Conservation (phyloP, 2,113 vertebrate genomes). For the Oenanthe oenanthe region DNA sequence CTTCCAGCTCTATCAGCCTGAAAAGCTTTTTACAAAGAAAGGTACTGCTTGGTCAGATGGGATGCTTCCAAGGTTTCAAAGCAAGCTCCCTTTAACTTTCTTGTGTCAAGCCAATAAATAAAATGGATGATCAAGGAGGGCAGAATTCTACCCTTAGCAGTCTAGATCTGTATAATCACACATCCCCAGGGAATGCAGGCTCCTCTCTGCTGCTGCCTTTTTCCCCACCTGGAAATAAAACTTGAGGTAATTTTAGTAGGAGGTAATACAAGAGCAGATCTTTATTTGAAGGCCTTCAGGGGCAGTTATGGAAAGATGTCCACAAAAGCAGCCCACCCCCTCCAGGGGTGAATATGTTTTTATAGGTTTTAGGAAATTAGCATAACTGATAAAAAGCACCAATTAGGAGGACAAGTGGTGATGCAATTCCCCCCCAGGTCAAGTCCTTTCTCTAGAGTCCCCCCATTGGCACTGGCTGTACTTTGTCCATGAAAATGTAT, state of each 20-base stretch:
- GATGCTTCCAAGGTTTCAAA: conserved; percentile 36
- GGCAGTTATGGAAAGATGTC: background rate
- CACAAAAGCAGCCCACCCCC: background rate
- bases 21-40: conserved; percentile 41
- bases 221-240: background rate
- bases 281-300: background rate
- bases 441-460: background rate
- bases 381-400: background rate
- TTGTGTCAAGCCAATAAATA: conserved; percentile 6
- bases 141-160: background rate
- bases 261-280: background rate
- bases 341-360: background rate
- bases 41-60: conserved; percentile 20
- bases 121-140: conserved; percentile 4
- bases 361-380: background rate
- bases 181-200: background rate
- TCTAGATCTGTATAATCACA: background rate
- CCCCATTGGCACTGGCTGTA: background rate
- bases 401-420: background rate
- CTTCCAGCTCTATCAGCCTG: conserved; percentile 43
- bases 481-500: background rate
- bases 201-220: background rate
- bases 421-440: background rate
- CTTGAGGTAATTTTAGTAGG: background rate
- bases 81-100: conserved; percentile 25